Base-by-base conservation (phyloP, 2,888 invertebrate genomes). In the Melipona bicolor region DNA sequence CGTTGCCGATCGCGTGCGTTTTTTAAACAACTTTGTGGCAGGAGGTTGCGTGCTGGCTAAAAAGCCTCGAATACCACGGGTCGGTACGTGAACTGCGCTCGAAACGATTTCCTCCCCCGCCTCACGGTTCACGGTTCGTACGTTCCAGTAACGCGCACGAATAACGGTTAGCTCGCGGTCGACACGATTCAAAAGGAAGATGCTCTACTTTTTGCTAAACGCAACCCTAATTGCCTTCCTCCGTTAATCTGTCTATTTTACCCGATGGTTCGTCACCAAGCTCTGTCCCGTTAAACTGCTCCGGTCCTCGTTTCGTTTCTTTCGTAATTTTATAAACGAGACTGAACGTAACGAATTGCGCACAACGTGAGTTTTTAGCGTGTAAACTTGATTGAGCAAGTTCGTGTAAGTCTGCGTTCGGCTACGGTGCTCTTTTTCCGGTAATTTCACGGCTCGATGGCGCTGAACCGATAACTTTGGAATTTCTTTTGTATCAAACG, bases 111-210 rank as follows among this genome's bases (percentile, higher is more conserved):
- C 90, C 89, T 84, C 88, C 79, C 86, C 81, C 84, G 77, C 70
- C 87, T 89, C 79, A n/a, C n/a, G 78, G 90, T 90, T 90, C 91
- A 91, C 89, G 91, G 84, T 89, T 82, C 82, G 88, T 89, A 83
- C 84, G 77, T 86, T 77, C 71, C 75, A 80, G 84, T 75, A 88
- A 85, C 83, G 87, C 89, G 81, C 84, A 73, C 88, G 74, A 79
- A 81, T 87, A 91, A 91, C 89, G 88, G 86, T 83, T 81, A 67
- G 82, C 75, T 73, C 15, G 73, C 49, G 68, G 24, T 19, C 79
- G 75, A 67, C 78, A 78, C 80, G 68, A 87, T 80, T 74, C 70
- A 72, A 76, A 72, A 87, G 79, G 82, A 87, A 89, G 89, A 87
- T 77, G 86, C 83, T 89, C 84, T 61, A 85, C 69, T 85, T 86